Evolutionary conservation across 1,140 invertebrate species (phyloP), one percentile per base, ranked within the genome.

Genomic region (Chymomyza costata): DNA sequence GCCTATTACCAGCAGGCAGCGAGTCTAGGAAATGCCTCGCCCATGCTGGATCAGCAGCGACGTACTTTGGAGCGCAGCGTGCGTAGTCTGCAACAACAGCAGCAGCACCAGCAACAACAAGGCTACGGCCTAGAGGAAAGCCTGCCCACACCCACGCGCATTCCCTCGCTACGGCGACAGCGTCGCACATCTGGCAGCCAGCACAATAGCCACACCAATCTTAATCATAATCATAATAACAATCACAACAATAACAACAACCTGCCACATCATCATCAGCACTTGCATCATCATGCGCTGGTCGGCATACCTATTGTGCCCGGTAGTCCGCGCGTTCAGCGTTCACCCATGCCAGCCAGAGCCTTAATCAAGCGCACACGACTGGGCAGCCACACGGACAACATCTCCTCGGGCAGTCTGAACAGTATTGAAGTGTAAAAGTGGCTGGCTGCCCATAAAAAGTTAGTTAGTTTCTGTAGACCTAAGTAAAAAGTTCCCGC

Each of bases 401-500:
- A 85, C 52, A 85, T 85, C 11, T 85, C 84, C 2, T 85, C 83
- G 40, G 84, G 84, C 48, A 85, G 84, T 51, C 65, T 85, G 19
- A 85, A 85, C 80, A 85, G 84, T 80, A 85, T 85, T 74, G 84
- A 85, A 60, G 84, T 85, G 53, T 83, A 61, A 47, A 49, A 19
- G 41, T 28, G 19, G 19, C 13, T 28, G 25, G 5, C 25, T 28
- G n/a, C n/a, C n/a, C n/a, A n/a, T n/a, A n/a, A n/a, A n/a, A n/a
- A n/a, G n/a, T n/a, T n/a, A n/a, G n/a, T n/a, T n/a, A 54, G 17
- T 40, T 44, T 1, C 25, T 35, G 3, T 17, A 28, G 18, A 30
- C 39, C 35, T 39, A 32, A 28, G 45, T 6, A 19, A 17, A 34
- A 19, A 45, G 25, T 45, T 45, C 25, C 40, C 40, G 25, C 21